Evolutionary conservation across 2,888 invertebrate species (phyloP).

Genomic region (Gonocerus acuteangulatus): DNA sequence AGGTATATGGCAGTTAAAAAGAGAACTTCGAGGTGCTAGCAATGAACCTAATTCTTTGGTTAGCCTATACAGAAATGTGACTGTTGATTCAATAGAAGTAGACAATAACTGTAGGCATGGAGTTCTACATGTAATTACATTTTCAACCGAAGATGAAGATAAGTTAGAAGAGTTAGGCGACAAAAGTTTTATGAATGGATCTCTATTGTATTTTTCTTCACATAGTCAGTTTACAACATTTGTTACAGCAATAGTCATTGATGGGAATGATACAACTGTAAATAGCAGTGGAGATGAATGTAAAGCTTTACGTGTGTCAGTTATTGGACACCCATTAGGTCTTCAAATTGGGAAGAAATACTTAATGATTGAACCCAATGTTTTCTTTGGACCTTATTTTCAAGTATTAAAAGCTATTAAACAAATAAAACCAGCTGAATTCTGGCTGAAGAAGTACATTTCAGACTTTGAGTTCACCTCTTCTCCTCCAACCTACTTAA

Average conservation of each 20-base stretch:
- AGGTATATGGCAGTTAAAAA: slow-evolving; percentile 2
- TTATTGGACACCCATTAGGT: not conserved
- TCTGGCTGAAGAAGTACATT: slow-evolving; percentile 64
- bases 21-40: not conserved
- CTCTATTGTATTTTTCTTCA: slow-evolving; percentile 61
- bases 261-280: slow-evolving; percentile 44
- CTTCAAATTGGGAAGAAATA: slow-evolving; percentile 42
- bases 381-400: slow-evolving; percentile 60
- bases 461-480: slow-evolving; percentile 47
- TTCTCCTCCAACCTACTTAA: slow-evolving; percentile 44
- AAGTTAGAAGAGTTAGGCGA: slow-evolving; percentile 32
- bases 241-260: slow-evolving; percentile 59
- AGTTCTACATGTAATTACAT: not conserved
- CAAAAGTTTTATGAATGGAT: slow-evolving; percentile 60
- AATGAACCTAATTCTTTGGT: not conserved
- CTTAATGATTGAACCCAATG: slow-evolving; percentile 65
- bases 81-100: not conserved
- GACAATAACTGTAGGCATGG: slow-evolving; percentile 10
- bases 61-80: not conserved
- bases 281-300: slow-evolving; percentile 46
- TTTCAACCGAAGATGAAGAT: not conserved
- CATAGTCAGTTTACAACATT: slow-evolving; percentile 57
- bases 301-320: not conserved
- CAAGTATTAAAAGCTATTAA: slow-evolving; percentile 23
- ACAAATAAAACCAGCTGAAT: slow-evolving; percentile 35